These are phyloP conservation scores for Aspidiotus destructor DNA, from an alignment of 2,888 invertebrate species.

Conservation along the genomic window DNA sequence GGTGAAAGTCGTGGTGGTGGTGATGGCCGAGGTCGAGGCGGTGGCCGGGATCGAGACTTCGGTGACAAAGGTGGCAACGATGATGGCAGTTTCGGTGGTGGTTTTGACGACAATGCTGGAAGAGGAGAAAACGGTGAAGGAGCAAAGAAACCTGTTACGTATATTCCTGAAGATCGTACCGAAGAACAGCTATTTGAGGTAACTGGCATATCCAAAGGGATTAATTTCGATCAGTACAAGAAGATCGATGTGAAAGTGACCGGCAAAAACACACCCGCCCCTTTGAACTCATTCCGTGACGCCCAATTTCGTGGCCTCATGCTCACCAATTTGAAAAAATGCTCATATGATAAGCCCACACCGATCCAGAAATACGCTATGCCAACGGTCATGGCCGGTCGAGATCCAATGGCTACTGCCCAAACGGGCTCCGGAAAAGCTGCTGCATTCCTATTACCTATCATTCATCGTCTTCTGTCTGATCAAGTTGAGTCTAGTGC, in stretches of 20 bases:
- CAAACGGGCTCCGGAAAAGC: constrained; percentile 99
- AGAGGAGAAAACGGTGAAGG: neutral
- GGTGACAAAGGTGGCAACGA: constrained; percentile 24
- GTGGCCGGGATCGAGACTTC: no score
- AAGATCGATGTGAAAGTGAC: constrained; percentile 77
- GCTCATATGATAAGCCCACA: constrained; percentile 75
- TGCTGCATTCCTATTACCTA: constrained; percentile 86
- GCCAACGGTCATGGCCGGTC: constrained; percentile 64
- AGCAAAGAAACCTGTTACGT: constrained; percentile 44
- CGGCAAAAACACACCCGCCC: constrained; percentile 56
- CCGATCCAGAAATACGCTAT: constrained; percentile 90
- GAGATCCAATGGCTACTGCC: constrained; percentile 95
- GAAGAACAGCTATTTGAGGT: constrained; percentile 47
- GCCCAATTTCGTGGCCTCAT: constrained; percentile 60
- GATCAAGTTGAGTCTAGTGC: constrained; percentile 50
- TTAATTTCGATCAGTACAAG: constrained; percentile 86
- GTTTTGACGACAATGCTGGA: neutral
- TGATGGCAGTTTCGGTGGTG: constrained; percentile 28
- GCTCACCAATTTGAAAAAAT: constrained; percentile 63
- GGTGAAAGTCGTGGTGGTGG: no score
- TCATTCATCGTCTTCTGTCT: constrained; percentile 61
- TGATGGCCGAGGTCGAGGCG: no score
- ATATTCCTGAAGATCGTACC: constrained; percentile 64
- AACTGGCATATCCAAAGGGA: constrained; percentile 59
- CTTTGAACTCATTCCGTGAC: constrained; percentile 59